These are phyloP conservation scores for Pterostichus madidus DNA, from an alignment of 2,888 invertebrate species.

Conservation along the genomic window DNA sequence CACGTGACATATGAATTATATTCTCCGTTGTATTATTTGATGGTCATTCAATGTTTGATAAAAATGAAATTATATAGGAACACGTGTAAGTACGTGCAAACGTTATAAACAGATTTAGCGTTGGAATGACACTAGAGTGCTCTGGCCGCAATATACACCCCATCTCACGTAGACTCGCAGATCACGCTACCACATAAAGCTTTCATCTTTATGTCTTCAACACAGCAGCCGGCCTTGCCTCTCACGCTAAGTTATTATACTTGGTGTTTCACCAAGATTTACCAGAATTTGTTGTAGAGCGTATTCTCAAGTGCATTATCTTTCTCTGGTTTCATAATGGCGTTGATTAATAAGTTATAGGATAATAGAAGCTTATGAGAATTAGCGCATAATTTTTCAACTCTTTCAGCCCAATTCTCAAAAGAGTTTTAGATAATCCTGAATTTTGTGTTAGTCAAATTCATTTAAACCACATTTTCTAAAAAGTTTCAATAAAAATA, in stretches of 20 bases:
- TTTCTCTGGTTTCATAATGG: too few relatives aligned
- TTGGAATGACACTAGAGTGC: constrained; percentile 18
- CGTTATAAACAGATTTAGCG: constrained; percentile 33
- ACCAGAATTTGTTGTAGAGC: not conserved
- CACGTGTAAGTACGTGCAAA: constrained; percentile 36
- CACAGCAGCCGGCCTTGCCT: constrained; percentile 37
- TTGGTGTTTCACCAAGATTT: constrained; percentile 6
- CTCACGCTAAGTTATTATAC: constrained; percentile 15
- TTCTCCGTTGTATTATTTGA: too few relatives aligned
- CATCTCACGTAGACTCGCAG: constrained; percentile 44
- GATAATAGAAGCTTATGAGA: too few relatives aligned
- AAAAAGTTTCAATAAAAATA: too few relatives aligned
- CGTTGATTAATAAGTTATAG: too few relatives aligned
- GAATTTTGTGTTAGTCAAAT: too few relatives aligned
- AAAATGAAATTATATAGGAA: constrained; percentile 14
- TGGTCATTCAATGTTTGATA: not conserved
- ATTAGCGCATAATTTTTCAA: too few relatives aligned
- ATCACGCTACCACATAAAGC: constrained; percentile 56
- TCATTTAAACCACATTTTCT: too few relatives aligned
- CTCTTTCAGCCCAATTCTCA: too few relatives aligned
- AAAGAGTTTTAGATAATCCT: too few relatives aligned
- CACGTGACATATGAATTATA: too few relatives aligned
- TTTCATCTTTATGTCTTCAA: constrained; percentile 63
- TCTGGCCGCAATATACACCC: not conserved
- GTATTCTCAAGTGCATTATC: too few relatives aligned